A percentile compares a stretch with the other conserved stretches of the same genome.
Conservation (phyloP, 2,797 vertebrate genomes). For the Erithacus rubecula region DNA sequence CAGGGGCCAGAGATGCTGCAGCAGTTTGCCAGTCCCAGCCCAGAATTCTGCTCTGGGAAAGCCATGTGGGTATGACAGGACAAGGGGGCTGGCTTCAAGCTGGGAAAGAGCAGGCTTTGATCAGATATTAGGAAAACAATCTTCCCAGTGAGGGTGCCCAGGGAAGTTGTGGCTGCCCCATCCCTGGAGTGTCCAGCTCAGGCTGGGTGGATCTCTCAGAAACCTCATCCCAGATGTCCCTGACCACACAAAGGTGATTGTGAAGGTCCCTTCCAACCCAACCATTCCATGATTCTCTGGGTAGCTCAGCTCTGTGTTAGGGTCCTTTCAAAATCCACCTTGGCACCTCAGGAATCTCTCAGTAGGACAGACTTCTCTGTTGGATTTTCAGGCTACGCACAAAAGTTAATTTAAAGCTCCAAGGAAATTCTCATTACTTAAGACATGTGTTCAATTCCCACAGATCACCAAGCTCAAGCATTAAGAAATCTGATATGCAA, state of each 20-base stretch:
- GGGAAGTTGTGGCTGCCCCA: not conserved
- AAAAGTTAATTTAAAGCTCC: not conserved
- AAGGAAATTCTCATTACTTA: conserved; percentile 23
- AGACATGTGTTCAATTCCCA: conserved; percentile 11
- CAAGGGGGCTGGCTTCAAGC: not conserved
- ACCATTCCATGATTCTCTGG: fast-evolving
- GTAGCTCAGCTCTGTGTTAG: not conserved
- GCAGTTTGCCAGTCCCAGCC: not conserved
- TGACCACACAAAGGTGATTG: not conserved
- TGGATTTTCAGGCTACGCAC: not conserved
- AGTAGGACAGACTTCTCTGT: fast-evolving
- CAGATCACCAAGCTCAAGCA: not conserved
- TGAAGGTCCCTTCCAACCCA: not conserved
- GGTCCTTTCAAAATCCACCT: not conserved
- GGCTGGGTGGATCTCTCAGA: not conserved
- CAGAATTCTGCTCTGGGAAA: not conserved
- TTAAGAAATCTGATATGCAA: conserved; percentile 16
- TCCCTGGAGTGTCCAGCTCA: not conserved
- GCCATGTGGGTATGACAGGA: fast-evolving
- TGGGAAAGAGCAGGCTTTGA: too few relatives aligned
- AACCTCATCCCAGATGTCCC: too few relatives aligned
- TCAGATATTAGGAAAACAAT: not conserved
- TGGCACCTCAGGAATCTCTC: not conserved
- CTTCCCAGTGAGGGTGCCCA: not conserved
- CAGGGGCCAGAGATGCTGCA: not conserved